phyloP scores from a whole-genome alignment of 2,113 vertebrate species.

The Diadophis punctatus region DNA sequence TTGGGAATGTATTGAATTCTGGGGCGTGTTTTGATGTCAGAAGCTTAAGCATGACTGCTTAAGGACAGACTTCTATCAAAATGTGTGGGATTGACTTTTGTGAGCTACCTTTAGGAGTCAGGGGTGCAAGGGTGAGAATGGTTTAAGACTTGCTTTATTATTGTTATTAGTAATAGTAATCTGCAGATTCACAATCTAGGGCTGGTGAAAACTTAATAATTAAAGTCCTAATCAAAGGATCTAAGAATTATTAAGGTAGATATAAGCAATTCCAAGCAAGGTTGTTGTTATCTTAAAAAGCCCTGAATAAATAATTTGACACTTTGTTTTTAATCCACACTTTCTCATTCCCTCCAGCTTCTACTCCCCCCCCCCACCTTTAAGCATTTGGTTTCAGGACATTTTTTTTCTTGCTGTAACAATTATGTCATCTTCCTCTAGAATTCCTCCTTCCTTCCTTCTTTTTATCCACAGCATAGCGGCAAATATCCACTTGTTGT shows the following conservation, averaged over 20 bases:
- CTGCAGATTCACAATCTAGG: neutral
- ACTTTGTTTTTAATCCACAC: neutral
- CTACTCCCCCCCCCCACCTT: no score
- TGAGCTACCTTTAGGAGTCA: neutral
- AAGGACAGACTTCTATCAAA: neutral
- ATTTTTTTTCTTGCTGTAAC: neutral
- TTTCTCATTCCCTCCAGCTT: neutral
- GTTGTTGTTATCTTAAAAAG: neutral
- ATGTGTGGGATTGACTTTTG: neutral
- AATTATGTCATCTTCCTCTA: neutral
- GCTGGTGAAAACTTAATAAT: neutral
- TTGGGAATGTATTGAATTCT: rapidly evolving
- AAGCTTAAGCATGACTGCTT: neutral
- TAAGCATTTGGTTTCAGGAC: neutral
- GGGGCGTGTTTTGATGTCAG: neutral
- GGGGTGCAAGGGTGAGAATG: neutral
- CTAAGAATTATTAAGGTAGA: neutral
- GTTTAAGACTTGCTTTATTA: neutral
- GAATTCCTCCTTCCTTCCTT: neutral
- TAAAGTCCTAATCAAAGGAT: neutral
- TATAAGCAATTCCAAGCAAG: neutral
- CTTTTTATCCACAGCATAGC: neutral
- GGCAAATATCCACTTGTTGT: neutral
- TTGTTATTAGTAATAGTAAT: neutral
- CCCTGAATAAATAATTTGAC: neutral